Evolutionary conservation across 2,113 vertebrate species (phyloP), one percentile per base, ranked within the genome.

Genomic region (Trichechus manatus): DNA sequence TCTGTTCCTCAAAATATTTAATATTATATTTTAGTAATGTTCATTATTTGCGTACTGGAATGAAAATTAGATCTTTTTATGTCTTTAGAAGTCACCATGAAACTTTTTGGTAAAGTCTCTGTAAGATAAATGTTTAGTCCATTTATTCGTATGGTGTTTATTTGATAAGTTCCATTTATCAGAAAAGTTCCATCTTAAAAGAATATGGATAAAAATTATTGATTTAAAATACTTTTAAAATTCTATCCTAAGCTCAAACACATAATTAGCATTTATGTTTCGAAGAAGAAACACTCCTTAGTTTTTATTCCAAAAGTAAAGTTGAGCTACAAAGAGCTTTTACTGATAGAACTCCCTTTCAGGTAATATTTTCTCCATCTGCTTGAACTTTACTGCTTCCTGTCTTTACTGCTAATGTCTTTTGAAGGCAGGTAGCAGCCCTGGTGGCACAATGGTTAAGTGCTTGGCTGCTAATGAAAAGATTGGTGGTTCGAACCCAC

Each of bases 1-100:
- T 89, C 75, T 87, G 10, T 13, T 11, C 22, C 15, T 25, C n/a
- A 19, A 6, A 9, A 9, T 33, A 80, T 42, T 56, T 83, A 50
- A 64, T 64, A 79, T 81, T 39, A 74, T 72, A 88, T 91, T 79
- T 95, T 70, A 95, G 86, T 94, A 89, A 93, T 36, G 53, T 50
- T 36, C 68, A 61, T 39, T 17, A 22, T 82, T 91, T 84, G 44
- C 90, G 95, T 93, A 87, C 4, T 39, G 42, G 47, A 27, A 82
- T 56, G 68, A 87, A 91, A 94, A 66, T 83, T 31, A 89, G 78
- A 36, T 87, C 11, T 61, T 77, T 83, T 94, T 91, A 50, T 66
- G 87, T 33, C 63, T 64, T 91, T 90, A 88, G 44, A 88, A 83
- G 66, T 59, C 27, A 44, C 85, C n/a, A 1, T 84, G 91, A 87